Conservation (phyloP, 30 jellyfish, hydroid and myxozoan genomes). For the Sanderia malayensis region DNA sequence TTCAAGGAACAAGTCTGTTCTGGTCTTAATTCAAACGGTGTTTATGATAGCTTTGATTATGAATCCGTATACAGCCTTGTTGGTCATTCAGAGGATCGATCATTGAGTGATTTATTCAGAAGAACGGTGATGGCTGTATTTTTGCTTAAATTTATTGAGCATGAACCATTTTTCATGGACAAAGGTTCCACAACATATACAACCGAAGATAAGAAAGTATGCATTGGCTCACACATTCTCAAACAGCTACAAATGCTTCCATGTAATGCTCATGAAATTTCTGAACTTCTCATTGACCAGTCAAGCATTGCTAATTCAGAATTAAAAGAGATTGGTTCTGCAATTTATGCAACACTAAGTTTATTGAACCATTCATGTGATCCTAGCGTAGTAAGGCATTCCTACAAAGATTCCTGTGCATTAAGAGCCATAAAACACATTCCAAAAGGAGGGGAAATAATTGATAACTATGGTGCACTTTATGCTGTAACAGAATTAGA, state of each 20-base stretch:
- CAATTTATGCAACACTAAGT: slow-evolving; percentile 85
- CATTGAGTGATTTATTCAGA: slow-evolving; percentile 70
- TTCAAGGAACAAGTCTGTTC: background rate
- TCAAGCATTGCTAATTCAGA: slow-evolving; percentile 55
- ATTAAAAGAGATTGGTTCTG: slow-evolving; percentile 85
- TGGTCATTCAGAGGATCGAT: slow-evolving; percentile 63
- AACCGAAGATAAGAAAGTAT: slow-evolving; percentile 18
- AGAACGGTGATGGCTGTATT: slow-evolving; percentile 67
- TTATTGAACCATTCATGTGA: slow-evolving; percentile 89
- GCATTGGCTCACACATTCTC: slow-evolving; percentile 69
- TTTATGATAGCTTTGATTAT: slow-evolving; percentile 57
- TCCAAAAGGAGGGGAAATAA: slow-evolving; percentile 67
- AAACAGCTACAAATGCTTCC: slow-evolving; percentile 92
- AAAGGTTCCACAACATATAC: background rate
- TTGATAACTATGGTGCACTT: slow-evolving; percentile 89
- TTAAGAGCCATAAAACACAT: slow-evolving; percentile 77
- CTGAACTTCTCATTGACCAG: slow-evolving; percentile 55
- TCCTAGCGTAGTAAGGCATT: slow-evolving; percentile 87
- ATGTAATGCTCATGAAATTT: slow-evolving; percentile 92
- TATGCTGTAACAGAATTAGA: slow-evolving; percentile 61
- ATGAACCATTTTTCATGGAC: slow-evolving; percentile 14
- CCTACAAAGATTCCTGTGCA: slow-evolving; percentile 83
- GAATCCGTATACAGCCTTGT: slow-evolving; percentile 47
- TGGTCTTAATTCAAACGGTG: slow-evolving; percentile 40
- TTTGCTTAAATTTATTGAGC: slow-evolving; percentile 30